Evolutionary conservation across 2,113 vertebrate species (phyloP), one percentile per base, ranked within the genome.

Genomic region (Egretta garzetta): DNA sequence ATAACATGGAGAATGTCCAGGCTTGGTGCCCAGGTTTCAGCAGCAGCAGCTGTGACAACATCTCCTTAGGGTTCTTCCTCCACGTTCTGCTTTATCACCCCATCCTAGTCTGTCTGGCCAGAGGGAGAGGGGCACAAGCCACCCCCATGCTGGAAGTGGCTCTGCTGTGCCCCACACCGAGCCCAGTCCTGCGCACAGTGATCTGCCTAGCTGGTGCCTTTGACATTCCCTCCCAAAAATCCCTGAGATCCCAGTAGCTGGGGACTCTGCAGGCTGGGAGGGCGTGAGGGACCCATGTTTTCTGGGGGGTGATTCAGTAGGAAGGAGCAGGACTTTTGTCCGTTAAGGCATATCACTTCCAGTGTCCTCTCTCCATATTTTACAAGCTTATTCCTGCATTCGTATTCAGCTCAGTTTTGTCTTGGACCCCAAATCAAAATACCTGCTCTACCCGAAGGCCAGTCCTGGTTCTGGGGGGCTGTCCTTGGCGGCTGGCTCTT

Each of bases 331-430:
- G 13, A 66, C 24, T 60, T 83, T 11, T 63, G 45, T 43, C 55
- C 37, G 62, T 84, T 23, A 23, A 82, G 15, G 14, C 45, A 5
- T 28, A 70, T 21, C 33, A 37, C 11, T 79, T 53, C 12, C 81
- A n/a, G 26, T 23, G 35, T 47, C 30, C 19, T 76, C 0, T 0
- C 37, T 83, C 55, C 1, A 0, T 67, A 17, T 89, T 92, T 92
- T 22, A 35, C 22, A 24, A 58, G 32, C 4, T 67, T 58, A 50
- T 63, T 91, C 74, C 50, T 58, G 7, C 66, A 27, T 41, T 73
- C 37, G 73, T 6, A 86, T 77, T 86, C 71, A 66, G 27, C 63
- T 88, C 62, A 62, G 70, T 70, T 71, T n/a, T 71, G 41, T 76
- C 41, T 17, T 68, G 45, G 30, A 64, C 58, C 80, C 71, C 58